Conservation (phyloP, 2,113 vertebrate species). For the Ifrita kowaldi region DNA sequence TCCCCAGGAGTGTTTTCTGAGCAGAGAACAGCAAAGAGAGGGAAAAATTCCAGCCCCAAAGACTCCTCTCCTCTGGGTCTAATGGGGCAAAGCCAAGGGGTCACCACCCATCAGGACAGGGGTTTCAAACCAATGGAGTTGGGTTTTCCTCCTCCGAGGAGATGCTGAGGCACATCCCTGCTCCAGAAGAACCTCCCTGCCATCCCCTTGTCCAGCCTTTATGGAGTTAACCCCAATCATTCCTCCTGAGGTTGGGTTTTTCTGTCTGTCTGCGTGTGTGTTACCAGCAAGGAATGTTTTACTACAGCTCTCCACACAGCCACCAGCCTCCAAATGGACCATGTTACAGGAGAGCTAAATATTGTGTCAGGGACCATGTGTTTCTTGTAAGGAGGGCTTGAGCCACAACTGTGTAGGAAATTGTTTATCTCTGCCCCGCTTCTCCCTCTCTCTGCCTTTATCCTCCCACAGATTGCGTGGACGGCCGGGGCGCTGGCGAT, state of each 20-base stretch:
- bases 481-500: not conserved
- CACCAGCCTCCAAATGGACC: constrained; percentile 77
- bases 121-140: not conserved
- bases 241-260: not conserved
- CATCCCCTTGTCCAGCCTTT: not conserved
- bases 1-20: not conserved
- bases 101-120: not conserved
- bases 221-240: constrained; percentile 51
- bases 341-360: constrained; percentile 67
- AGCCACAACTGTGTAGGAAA: constrained; percentile 59
- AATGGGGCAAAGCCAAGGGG: not conserved
- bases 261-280: not conserved
- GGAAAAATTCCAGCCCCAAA: not conserved
- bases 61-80: not conserved
- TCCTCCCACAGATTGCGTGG: constrained; percentile 8
- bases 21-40: not conserved
- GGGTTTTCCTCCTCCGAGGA: not conserved
- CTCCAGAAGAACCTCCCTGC: not conserved
- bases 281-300: constrained; percentile 65
- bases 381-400: constrained; percentile 69
- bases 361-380: constrained; percentile 74
- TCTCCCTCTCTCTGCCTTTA: not conserved
- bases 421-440: constrained; percentile 52
- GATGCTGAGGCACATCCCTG: not conserved
- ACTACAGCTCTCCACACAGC: constrained; percentile 70